Base-by-base conservation (phyloP, 2,113 vertebrate species). In the Datnioides undecimradiatus region DNA sequence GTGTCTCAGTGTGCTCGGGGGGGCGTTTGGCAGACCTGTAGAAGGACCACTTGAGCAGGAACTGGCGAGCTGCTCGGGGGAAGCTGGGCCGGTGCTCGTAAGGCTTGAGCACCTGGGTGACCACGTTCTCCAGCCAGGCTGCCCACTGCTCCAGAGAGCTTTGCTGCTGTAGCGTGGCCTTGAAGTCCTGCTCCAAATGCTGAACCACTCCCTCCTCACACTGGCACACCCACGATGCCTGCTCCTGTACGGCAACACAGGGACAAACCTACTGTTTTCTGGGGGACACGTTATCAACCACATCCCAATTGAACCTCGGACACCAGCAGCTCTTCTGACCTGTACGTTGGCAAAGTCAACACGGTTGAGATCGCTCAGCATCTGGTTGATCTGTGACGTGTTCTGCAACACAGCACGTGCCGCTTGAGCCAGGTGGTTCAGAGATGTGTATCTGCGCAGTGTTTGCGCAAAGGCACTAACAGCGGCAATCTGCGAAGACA, bases 71-170 rank as follows among this genome's bases (percentile, higher is more conserved):
- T 0, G 98, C 98, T 86, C 95, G 97, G 75, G 98, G 97, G 88
- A 99, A 98, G 91, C 95, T 95, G 87, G 96, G 95, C 36, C 95
- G 95, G 78, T 98, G 97, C 29, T 97, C 96, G 0, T 98, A 97
- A 11, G 96, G 97, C 91, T 96, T 97, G 54, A 99, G 96, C 65
- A 97, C 97, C 76, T 97, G 97, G 36, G 95, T 97, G 57, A 99
- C 98, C 49, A 99, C 98, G 0, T 94, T 96, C 48, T 99, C 97
- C 82, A 99, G 95, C 98, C 98, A 99, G 31, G 91, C 91, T 8
- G 98, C 98, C 98, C 98, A 99, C 86, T 99, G 98, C 90, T 99
- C 98, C 93, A 99, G 91, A 4, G 98, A 99, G 90, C 98, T 99
- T 76, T 99, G 98, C 92, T 98, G 98, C 93, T 99, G 98, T 68